phyloP scores from a whole-genome alignment of 1,140 invertebrate genomes.

The Mactra quadrangularis region DNA sequence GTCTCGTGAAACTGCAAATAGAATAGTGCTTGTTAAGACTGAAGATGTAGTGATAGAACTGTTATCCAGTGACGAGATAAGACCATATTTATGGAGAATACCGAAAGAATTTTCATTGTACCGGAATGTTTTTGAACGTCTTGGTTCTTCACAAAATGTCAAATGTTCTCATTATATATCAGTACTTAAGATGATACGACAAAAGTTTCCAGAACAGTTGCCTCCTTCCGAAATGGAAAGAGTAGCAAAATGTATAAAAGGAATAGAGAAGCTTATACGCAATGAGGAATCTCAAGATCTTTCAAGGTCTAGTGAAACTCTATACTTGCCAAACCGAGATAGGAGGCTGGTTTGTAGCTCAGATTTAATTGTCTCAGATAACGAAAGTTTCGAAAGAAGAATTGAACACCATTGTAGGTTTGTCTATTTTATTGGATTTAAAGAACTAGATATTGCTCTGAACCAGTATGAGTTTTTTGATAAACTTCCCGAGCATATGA shows the following conservation, averaged over 20 bases:
- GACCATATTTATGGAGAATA: constrained; percentile 38
- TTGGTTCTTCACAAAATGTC: constrained; percentile 9
- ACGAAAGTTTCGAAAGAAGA: constrained; percentile 10
- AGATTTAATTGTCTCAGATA: constrained; percentile 32
- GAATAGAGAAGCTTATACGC: not conserved
- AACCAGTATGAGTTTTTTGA: constrained; percentile 3
- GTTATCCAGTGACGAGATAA: not conserved
- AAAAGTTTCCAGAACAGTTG: constrained; percentile 4
- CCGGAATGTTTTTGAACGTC: constrained; percentile 6
- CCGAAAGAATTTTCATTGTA: constrained; percentile 9
- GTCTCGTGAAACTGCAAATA: not conserved
- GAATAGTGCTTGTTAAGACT: not conserved
- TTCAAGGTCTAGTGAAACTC: not conserved
- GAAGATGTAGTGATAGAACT: constrained; percentile 7
- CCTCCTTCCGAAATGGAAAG: not conserved
- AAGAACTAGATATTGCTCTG: constrained; percentile 20
- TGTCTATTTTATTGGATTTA: constrained; percentile 44
- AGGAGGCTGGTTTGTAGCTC: not conserved
- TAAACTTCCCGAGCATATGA: constrained; percentile 5
- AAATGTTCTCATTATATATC: constrained; percentile 14
- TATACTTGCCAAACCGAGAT: constrained; percentile 9
- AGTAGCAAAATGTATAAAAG: constrained; percentile 28
- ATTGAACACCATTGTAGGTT: constrained; percentile 1
- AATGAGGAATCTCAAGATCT: not conserved
- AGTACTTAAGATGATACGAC: constrained; percentile 15